Base-by-base conservation (phyloP, 2,888 invertebrate genomes). In the Rotaria macrura region DNA sequence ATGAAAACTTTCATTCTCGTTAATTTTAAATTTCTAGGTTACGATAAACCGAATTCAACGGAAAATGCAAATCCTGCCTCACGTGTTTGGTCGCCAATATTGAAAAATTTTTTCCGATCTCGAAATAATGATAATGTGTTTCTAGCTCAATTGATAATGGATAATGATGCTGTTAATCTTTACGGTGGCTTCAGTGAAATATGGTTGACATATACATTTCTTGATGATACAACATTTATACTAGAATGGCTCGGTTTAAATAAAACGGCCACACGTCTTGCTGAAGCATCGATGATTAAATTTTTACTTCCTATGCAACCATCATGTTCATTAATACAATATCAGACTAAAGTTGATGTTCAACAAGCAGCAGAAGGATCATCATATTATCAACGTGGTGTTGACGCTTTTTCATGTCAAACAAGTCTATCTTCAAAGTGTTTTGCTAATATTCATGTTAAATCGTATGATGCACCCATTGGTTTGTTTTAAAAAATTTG, bases 31-130 rank as follows among this genome's bases (percentile, higher is more conserved):
- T 89, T 88, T 86, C 88, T 89, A 25, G 89, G 89, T 1, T 89
- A 89, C 84, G 88, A 88, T 83, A 90, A 90, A 86, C 88, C 88
- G 20, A 89, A 89, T 87, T 88, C 88, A n/a, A 89, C 89, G 0
- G 55, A 52, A 12, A 88, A 88, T 86, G 89, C 89, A 40, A 87
- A 89, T 54, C 89, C 90, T 6, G 88, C 88, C 84, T 89, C 89
- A 43, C 87, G 87, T 47, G 83, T 87, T 29, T 90, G 90, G 90
- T 87, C 85, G 10, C 87, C 87, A 34, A 74, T 83, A 84, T n/a
- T 89, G 23, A 85, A 84, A 29, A n/a, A n/a, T n/a, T 43, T 79
- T 17, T 79, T 12, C 43, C 79, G 25, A 20, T 79, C 79, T 12
- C 40, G 43, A n/a, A 25, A 3, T 14, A 20, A 79, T 43, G 79